Percentiles rank a stretch among this genome's conserved stretches.
Evolutionary conservation across 2,888 invertebrate species (phyloP).

Genomic region (Herminia tarsipennalis): DNA sequence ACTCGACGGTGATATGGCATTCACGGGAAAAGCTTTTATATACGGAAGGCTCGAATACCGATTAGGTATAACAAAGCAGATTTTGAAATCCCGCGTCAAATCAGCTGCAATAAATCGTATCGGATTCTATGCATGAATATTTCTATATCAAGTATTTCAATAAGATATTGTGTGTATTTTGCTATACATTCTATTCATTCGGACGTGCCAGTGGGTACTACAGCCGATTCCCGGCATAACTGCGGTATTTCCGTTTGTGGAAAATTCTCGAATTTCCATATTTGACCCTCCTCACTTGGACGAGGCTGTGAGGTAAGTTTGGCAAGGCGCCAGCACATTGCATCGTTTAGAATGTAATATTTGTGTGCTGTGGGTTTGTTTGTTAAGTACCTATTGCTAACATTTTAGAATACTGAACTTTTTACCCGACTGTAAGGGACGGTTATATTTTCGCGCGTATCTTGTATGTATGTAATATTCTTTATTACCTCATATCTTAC

Average conservation of each 20-base stretch:
- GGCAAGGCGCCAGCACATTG: slow-evolving; percentile 24
- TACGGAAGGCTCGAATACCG: not conserved
- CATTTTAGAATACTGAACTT: slow-evolving; percentile 7
- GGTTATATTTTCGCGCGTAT: too few relatives aligned
- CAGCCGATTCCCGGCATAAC: not conserved
- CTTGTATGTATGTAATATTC: too few relatives aligned
- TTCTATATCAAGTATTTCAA: not conserved
- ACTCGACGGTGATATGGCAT: too few relatives aligned
- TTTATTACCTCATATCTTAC: too few relatives aligned
- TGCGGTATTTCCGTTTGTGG: slow-evolving; percentile 12
- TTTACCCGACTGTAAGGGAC: too few relatives aligned
- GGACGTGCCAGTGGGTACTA: not conserved
- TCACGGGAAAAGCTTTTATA: too few relatives aligned
- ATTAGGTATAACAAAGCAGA: not conserved
- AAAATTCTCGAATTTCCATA: slow-evolving; percentile 25
- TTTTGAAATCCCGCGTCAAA: not conserved
- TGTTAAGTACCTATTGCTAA: slow-evolving; percentile 21
- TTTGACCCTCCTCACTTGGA: slow-evolving; percentile 14
- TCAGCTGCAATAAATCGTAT: not conserved
- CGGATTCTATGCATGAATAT: too few relatives aligned
- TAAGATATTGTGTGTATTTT: slow-evolving; percentile 1
- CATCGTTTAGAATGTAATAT: slow-evolving; percentile 20
- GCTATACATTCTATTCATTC: not conserved
- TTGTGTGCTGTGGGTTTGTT: slow-evolving; percentile 16
- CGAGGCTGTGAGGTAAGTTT: slow-evolving; percentile 18